Base-by-base conservation (phyloP, 2,797 vertebrate species). In the Menidia menidia region DNA sequence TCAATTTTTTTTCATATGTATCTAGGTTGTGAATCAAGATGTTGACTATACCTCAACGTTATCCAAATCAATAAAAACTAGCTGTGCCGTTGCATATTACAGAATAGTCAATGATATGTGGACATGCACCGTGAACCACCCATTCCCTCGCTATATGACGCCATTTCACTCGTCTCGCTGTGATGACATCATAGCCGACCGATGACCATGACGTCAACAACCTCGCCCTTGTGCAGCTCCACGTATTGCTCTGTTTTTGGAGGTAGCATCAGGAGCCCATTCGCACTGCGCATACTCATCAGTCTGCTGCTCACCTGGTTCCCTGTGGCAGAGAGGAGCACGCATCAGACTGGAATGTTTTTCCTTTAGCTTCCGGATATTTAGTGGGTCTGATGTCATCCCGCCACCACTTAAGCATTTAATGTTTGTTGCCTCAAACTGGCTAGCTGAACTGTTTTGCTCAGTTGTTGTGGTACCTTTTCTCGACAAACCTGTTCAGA, bases 51-150 rank as follows among this genome's bases (percentile, higher is more conserved):
- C 96, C 97, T 98, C 96, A 96, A 97, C 94, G 94, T 97, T 97
- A 96, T 97, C 96, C 97, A 96, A 97, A 97, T 98, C 95, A 96
- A 95, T 93, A 98, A 98, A 99, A 98, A 97, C 97, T 97, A 98
- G 97, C 97, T 99, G 97, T 99, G 97, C 97, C 96, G 81, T 98
- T 99, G 97, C 97, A 98, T 99, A 98, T 98, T 98, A 99, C 97
- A 97, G 97, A 97, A 97, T 98, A 98, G 97, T 99, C 96, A 97
- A 97, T 98, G 97, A 98, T 98, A 99, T 98, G 98, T 98, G 96
- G 96, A 98, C 97, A 99, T 99, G 97, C 98, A 99, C 96, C 96
- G 94, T 96, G 95, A 93, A 96, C 96, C 95, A 89, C 91, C 91
- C 94, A 93, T 67, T 92, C 95, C 86, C 89, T 84, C 87, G 73